These are phyloP conservation scores for Hipparchia semele DNA, from an alignment of 2,888 invertebrate species.

Conservation along the genomic window DNA sequence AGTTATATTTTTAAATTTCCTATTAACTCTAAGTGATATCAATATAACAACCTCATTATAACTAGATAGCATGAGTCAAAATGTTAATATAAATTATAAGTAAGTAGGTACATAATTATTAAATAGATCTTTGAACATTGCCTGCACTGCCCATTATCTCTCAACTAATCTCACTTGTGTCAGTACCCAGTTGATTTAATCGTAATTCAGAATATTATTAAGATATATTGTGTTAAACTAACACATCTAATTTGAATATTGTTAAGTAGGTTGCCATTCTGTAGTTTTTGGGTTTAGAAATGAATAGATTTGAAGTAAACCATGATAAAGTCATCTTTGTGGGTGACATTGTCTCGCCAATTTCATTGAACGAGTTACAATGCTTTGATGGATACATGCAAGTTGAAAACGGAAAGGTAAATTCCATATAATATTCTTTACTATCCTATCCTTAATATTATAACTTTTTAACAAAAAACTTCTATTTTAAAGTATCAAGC, in stretches of 20 bases:
- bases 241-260: not conserved
- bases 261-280: not conserved
- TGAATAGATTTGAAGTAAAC: conserved; percentile 45
- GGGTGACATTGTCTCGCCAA: conserved; percentile 60
- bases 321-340: conserved; percentile 47
- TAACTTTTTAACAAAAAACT: no score
- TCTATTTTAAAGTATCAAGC: no score
- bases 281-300: conserved; percentile 33
- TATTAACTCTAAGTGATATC: no score
- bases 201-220: not conserved
- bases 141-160: not conserved
- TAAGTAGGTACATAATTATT: no score
- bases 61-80: no score
- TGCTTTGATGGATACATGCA: conserved; percentile 80
- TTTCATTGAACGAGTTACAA: conserved; percentile 50
- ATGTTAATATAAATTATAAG: no score
- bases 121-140: no score
- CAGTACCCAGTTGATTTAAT: no score
- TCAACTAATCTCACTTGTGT: no score
- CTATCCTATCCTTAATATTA: no score
- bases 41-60: no score
- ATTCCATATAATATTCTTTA: conserved; percentile 26
- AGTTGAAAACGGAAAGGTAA: conserved; percentile 84
- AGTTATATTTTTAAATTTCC: no score
- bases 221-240: not conserved